A percentile compares a stretch with the other conserved stretches of the same genome.
Evolutionary conservation across 2,888 invertebrate genomes (phyloP).

Genomic region (Rotaria sp.): DNA sequence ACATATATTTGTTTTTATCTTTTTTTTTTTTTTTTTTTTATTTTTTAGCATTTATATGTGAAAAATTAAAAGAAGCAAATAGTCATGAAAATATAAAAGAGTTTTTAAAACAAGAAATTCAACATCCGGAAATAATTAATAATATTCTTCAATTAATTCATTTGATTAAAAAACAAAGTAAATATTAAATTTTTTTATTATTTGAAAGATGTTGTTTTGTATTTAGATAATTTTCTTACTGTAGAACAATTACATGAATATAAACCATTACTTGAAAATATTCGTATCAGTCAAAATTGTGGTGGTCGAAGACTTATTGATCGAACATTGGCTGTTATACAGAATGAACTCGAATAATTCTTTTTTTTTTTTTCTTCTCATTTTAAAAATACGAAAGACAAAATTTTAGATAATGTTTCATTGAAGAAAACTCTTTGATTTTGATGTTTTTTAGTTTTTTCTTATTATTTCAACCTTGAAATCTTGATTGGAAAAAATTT

Average conservation of each 20-base stretch:
- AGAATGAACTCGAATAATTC: background rate
- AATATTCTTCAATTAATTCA: conserved; percentile 19
- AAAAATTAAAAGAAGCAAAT: conserved; percentile 16
- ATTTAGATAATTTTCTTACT: background rate
- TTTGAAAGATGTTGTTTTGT: background rate
- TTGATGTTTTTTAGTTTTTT: too few relatives aligned
- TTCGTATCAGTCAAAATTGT: background rate
- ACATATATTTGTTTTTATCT: background rate
- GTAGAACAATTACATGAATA: conserved; percentile 15
- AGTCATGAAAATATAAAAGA: conserved; percentile 11
- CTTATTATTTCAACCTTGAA: too few relatives aligned
- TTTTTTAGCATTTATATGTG: background rate
- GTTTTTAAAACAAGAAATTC: conserved; percentile 28
- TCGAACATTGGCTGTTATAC: background rate
- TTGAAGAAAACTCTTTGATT: too few relatives aligned
- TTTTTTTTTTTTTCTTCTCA: background rate
- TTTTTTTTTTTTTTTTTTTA: background rate
- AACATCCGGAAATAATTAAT: background rate
- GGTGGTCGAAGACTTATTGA: background rate
- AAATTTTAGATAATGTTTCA: background rate
- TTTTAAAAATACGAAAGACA: background rate
- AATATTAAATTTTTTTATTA: background rate
- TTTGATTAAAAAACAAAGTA: conserved; percentile 16
- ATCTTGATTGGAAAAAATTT: too few relatives aligned
- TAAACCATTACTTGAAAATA: background rate